Base-by-base conservation (phyloP, 92 coral and sea anemone species). In the Epizoanthus stellaris region DNA sequence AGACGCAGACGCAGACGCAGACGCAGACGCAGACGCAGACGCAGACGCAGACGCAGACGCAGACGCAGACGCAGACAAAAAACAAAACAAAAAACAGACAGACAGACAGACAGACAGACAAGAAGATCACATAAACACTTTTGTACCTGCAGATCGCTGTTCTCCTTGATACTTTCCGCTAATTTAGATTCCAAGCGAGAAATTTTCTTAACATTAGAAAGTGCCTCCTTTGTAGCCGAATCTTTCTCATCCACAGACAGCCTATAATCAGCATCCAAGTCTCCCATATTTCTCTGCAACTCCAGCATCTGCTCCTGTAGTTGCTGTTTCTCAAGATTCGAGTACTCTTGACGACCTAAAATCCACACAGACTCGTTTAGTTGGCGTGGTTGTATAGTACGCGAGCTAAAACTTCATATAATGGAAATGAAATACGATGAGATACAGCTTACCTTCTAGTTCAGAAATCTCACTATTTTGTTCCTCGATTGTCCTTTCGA, bases 231-330 rank as follows among this genome's bases (percentile, higher is more conserved):
- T 67, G 91, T 67, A 14, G 90, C 91, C 30, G 88, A 75, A 67
- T 94, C 95, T 23, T 90, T 92, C 84, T 94, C 98, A 7, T 85
- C 90, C 38, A 85, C 86, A 64, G 85, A 86, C 85, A 67, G 85
- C 71, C 87, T 89, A 87, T 89, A 90, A 49, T 94, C 95, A 74
- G 92, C 89, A 49, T 94, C 98, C 64, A 94, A 84, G 80, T 94
- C 98, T 47, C 93, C 92, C 60, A 87, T 81, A 39, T 82, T 88
- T 17, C 57, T 85, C 67, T 85, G 88, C 9, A 72, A 57, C 47
- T 92, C 93, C 11, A 89, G 72, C 25, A 85, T 77, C 58, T 75
- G 82, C 74, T 94, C 95, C 15, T 86, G 87, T 25, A 87, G 66
- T 47, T 88, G 85, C 54, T 87, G 91, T 71, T 85, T 94, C 66